Conservation (phyloP, 2,113 vertebrate species). For the Paracanthobrama guichenoti region DNA sequence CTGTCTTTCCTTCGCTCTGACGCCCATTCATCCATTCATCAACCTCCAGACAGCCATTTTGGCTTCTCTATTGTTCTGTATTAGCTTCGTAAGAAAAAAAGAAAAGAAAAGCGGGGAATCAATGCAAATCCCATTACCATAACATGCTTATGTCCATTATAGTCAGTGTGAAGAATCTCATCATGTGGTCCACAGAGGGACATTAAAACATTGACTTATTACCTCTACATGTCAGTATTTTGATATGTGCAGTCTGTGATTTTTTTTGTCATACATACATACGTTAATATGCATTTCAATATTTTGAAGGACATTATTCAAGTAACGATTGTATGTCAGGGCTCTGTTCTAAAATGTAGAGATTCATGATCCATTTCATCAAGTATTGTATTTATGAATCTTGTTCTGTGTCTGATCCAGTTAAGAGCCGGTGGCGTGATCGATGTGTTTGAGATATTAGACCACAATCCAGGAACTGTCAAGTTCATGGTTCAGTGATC, state of each 20-base stretch:
- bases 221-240: background rate
- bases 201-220: background rate
- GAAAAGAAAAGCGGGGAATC: slow-evolving; percentile 57
- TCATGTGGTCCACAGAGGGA: slow-evolving; percentile 45
- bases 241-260: background rate
- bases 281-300: background rate
- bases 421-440: background rate
- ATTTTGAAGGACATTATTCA: background rate
- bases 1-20: slow-evolving; percentile 30
- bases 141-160: slow-evolving; percentile 65
- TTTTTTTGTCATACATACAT: background rate
- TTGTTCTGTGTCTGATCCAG: background rate
- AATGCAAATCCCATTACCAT: slow-evolving; percentile 63
- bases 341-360: background rate
- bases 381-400: background rate
- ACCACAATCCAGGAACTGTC: background rate
- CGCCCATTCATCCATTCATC: slow-evolving; percentile 60
- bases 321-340: background rate
- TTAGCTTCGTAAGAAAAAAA: slow-evolving; percentile 57
- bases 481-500: background rate
- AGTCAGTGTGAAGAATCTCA: slow-evolving; percentile 52
- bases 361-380: background rate
- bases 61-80: slow-evolving; percentile 58
- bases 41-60: slow-evolving; percentile 50
- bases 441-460: background rate